phyloP scores from a whole-genome alignment of 2,113 vertebrate genomes.

The Abramis brama region DNA sequence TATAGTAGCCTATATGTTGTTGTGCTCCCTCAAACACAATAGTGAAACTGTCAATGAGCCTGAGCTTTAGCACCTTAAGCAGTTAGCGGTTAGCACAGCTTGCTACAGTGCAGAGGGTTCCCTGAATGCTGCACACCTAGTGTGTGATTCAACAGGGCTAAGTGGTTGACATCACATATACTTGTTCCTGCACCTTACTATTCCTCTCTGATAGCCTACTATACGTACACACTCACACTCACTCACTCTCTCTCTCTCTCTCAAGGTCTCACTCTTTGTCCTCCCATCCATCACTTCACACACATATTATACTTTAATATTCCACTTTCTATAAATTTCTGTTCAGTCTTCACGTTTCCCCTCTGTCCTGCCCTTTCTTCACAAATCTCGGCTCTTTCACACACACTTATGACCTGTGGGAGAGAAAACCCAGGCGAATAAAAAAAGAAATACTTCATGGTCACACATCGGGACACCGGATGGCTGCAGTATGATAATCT shows the following conservation, averaged over 20 bases:
- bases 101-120: background rate
- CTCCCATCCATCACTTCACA: background rate
- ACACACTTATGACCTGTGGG: background rate
- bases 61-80: background rate
- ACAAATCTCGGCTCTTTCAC: background rate
- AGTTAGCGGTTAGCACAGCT: background rate
- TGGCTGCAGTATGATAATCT: slow-evolving; percentile 30
- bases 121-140: background rate
- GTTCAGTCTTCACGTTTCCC: background rate
- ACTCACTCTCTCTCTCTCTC: slow-evolving; percentile 5
- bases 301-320: slow-evolving; percentile 7
- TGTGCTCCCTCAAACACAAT: background rate
- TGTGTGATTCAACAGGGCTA: slow-evolving; percentile 1
- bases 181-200: background rate
- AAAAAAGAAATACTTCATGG: background rate
- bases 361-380: background rate
- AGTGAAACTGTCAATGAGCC: background rate
- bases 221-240: background rate
- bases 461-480: background rate
- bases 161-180: background rate
- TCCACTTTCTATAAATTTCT: background rate
- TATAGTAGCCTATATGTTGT: too few relatives aligned
- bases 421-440: background rate
- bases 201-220: background rate
- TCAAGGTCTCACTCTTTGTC: slow-evolving; percentile 1